Base-by-base conservation (phyloP, 2,797 vertebrate species). In the Pygocentrus nattereri region DNA sequence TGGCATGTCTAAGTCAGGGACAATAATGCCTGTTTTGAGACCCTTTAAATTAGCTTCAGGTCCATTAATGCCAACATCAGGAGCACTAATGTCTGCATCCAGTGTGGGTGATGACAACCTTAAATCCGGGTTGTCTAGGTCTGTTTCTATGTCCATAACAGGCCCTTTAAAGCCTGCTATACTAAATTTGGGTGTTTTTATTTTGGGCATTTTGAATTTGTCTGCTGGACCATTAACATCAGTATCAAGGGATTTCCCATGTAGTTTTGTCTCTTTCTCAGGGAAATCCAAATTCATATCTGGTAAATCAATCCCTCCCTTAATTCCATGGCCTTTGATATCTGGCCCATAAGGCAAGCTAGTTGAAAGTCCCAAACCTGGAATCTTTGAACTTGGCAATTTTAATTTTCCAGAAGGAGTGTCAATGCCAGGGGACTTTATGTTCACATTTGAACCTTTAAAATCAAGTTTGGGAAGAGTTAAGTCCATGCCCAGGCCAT, bases 231-330 rank as follows among this genome's bases (percentile, higher is more conserved):
- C 68, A 49, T 49, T 62, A 2, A 65, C 0, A 16, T 78, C 81
- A 62, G 68, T 38, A 25, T 78, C 75, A 67, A 67, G 76, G 18
- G 69, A 67, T 13, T 78, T 79, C 16, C 85, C 0, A 41, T 80
- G 3, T 13, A 91, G 69, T 11, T 84, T 90, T 0, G 90, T 89
- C n/a, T 84, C 27, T 21, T 88, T 87, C 21, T 86, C 21, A 50
- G 79, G 62, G 5, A 74, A 34, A 47, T 31, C 18, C 16, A 85
- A 15, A 47, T 81, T 65, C 12, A 89, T 10, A 3, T 85, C 67
- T 76, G 87, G 85, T 41, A 27, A 56, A 64, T 85, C 56, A 2
- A 44, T 44, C 7, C 10, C 41, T 44, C 41, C 41, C 41, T 44
- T 44, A 12, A 44, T 44, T 44, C 12, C 8, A 44, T 41, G 41